These are phyloP conservation scores for Pteromalus puparum DNA, from an alignment of 1,140 invertebrate species.

Conservation along the genomic window DNA sequence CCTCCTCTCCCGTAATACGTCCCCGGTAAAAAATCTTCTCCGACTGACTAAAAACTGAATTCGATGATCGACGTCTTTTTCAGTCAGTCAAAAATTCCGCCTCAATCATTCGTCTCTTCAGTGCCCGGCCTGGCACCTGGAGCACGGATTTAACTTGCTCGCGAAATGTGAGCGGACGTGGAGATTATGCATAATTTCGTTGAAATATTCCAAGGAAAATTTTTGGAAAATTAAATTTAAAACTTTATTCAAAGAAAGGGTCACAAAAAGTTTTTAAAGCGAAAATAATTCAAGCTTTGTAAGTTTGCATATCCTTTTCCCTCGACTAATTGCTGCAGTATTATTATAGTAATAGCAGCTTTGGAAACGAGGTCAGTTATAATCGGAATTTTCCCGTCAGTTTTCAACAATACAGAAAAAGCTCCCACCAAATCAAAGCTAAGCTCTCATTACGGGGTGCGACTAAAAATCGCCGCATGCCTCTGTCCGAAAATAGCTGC, in stretches of 20 bases:
- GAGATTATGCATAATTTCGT: too few species aligned
- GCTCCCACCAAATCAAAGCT: background rate
- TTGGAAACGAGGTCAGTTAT: background rate
- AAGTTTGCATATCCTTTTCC: too few species aligned
- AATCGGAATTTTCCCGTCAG: background rate
- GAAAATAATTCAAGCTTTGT: too few species aligned
- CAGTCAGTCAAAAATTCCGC: background rate
- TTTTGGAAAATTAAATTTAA: too few species aligned
- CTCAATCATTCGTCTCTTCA: background rate
- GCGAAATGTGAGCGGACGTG: too few species aligned
- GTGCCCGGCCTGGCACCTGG: background rate
- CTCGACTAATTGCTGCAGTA: too few species aligned
- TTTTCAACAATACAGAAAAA: background rate
- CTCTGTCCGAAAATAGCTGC: background rate
- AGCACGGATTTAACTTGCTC: too few species aligned
- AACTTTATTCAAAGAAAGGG: too few species aligned
- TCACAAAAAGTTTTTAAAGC: too few species aligned
- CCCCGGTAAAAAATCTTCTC: constrained; percentile 63
- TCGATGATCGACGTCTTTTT: constrained; percentile 47
- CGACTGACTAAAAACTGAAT: constrained; percentile 67
- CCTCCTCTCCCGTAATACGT: constrained; percentile 56
- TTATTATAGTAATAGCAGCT: background rate
- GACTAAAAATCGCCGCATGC: background rate
- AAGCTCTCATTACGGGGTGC: background rate
- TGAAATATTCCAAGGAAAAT: too few species aligned